phyloP scores from a whole-genome alignment of 2,113 vertebrate species.

The Mixornis gularis region DNA sequence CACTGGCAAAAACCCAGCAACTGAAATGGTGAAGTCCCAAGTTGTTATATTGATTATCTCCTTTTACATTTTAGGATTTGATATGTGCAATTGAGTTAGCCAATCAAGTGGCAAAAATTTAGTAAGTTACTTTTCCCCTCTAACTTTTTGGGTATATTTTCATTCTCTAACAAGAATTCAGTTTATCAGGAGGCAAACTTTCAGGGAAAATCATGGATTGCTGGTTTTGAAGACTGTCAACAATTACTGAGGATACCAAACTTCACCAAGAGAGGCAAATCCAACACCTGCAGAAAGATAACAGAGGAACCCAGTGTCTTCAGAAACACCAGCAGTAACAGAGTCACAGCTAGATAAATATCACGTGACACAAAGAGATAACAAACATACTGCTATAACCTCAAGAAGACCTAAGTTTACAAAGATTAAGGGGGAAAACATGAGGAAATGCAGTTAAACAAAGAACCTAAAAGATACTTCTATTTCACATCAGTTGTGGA shows the following conservation, averaged over 20 bases:
- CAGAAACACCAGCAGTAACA: conserved; percentile 56
- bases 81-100: not conserved
- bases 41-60: not conserved
- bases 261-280: conserved; percentile 39
- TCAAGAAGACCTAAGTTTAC: conserved; percentile 58
- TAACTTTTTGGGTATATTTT: not conserved
- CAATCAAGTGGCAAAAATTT: not conserved
- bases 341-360: conserved; percentile 72
- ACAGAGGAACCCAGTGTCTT: conserved; percentile 23
- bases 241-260: not conserved
- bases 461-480: conserved; percentile 33
- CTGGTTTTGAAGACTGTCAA: not conserved
- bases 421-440: conserved; percentile 65
- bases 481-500: conserved; percentile 12
- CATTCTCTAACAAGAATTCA: not conserved
- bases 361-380: conserved; percentile 48
- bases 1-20: not conserved
- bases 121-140: not conserved
- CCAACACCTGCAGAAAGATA: conserved; percentile 63
- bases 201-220: not conserved
- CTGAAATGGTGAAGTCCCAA: not conserved
- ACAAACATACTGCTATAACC: conserved; percentile 52
- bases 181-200: not conserved
- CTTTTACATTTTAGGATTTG: not conserved
- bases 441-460: conserved; percentile 38